Percentiles rank a stretch among this genome's conserved stretches.
Evolutionary conservation across 2,888 invertebrate species (phyloP).

Genomic region (Bugulina stolonifera): DNA sequence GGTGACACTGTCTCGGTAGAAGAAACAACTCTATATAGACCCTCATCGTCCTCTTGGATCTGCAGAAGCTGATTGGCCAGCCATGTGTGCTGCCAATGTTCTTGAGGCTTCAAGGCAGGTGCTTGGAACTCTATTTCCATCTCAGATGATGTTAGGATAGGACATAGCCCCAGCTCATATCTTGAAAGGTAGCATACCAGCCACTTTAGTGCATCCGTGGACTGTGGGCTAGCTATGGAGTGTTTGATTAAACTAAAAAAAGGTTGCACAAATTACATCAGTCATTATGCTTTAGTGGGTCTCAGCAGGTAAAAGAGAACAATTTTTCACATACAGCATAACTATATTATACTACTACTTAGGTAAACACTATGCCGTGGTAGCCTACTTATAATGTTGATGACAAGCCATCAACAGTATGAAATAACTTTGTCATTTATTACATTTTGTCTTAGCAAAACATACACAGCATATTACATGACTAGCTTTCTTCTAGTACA

Average conservation of each 20-base stretch:
- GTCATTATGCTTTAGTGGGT: too few species aligned
- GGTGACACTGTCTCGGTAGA: slow-evolving; percentile 4
- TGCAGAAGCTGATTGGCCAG: neutral
- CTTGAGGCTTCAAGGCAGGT: neutral
- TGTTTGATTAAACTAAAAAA: slow-evolving; percentile 2
- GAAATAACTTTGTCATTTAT: too few species aligned
- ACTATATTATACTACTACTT: too few species aligned
- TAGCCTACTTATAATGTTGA: too few species aligned
- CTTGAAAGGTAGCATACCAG: neutral
- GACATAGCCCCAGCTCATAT: neutral
- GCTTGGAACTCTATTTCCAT: neutral
- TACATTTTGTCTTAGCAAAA: too few species aligned
- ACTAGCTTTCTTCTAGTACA: too few species aligned
- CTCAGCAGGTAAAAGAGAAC: too few species aligned
- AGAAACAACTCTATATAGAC: neutral
- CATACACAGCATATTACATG: too few species aligned
- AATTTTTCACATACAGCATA: too few species aligned
- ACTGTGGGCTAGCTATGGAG: neutral
- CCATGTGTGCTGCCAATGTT: slow-evolving; percentile 12
- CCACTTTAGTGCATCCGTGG: neutral
- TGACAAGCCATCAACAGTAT: too few species aligned
- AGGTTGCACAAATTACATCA: too few species aligned
- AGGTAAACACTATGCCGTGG: too few species aligned
- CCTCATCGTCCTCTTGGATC: neutral
- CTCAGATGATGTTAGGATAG: neutral